Evolutionary conservation across 2,113 vertebrate genomes (phyloP), one percentile per base, ranked within the genome.

Genomic region (Otus sunia): DNA sequence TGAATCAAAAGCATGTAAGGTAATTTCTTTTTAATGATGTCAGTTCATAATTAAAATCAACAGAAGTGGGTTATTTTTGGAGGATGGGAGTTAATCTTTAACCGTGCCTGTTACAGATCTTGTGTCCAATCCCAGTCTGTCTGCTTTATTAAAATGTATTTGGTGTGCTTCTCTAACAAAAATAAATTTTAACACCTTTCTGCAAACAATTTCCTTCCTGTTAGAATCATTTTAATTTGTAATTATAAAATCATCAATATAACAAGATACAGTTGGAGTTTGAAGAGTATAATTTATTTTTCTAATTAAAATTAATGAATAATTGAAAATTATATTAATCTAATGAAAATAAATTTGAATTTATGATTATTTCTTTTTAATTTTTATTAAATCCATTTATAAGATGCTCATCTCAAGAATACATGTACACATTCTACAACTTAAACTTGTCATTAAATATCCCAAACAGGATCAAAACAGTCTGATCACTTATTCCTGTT

Each of bases 131-230:
- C 62, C n/a, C 67, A 91, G 14, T 43, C 27, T 88, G 74, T 90
- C 56, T 93, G 64, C 62, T 96, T 96, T 96, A 96, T 96, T 97
- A 96, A 96, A 97, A 94, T 90, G 37, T 85, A 94, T 75, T 95
- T 88, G 69, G 17, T 88, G 75, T 89, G 8, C 59, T 90, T 85
- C 60, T 39, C 47, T 84, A 92, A 83, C 5, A 88, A 89, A 97
- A 95, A 92, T 95, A 68, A 97, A 93, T 88, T 94, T 86, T 79
- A 95, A 56, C 81, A 97, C 58, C 81, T 93, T 92, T 97, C 56
- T 83, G 82, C 89, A 96, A 97, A 96, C 66, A 95, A 88, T 88
- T 92, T 80, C 30, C 62, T 89, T 97, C 88, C 69, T 86, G 36
- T 93, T 94, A 92, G 69, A 94, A 89, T 75, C 0, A 91, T 97